Evolutionary conservation across 2,113 vertebrate genomes (phyloP).

Genomic region (Lampris incognitus): DNA sequence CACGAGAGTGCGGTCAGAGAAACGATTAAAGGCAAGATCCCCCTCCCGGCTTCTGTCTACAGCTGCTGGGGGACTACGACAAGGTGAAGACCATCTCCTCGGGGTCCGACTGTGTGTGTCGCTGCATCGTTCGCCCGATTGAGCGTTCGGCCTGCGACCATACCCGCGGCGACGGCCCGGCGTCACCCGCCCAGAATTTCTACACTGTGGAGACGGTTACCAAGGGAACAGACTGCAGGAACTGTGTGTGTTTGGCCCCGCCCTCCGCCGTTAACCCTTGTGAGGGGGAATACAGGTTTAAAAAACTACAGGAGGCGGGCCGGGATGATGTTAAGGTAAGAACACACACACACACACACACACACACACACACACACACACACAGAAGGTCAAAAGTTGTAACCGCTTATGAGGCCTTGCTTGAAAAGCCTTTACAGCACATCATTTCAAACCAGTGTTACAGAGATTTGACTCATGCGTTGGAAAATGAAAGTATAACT

Average conservation of each 20-base stretch:
- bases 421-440: too few species aligned
- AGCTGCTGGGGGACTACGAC: slow-evolving; percentile 93
- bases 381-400: too few species aligned
- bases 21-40: slow-evolving; percentile 2
- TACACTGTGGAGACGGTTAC: slow-evolving; percentile 95
- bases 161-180: slow-evolving; percentile 71
- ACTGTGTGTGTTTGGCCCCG: slow-evolving; percentile 92
- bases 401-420: too few species aligned
- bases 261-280: slow-evolving; percentile 93
- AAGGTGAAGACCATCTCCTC: slow-evolving; percentile 94
- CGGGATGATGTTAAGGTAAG: slow-evolving; percentile 89
- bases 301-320: slow-evolving; percentile 89
- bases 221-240: slow-evolving; percentile 90
- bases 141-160: slow-evolving; percentile 87
- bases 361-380: too few species aligned
- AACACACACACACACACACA: too few species aligned
- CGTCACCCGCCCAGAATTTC: slow-evolving; percentile 78
- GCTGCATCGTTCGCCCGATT: slow-evolving; percentile 91
- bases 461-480: too few species aligned
- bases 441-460: too few species aligned
- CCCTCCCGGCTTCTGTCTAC: slow-evolving; percentile 17
- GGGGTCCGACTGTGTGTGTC: slow-evolving; percentile 90
- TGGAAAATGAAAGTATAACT: too few species aligned
- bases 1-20: not conserved
- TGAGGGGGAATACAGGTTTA: slow-evolving; percentile 92